A percentile compares a stretch with the other conserved stretches of the same genome.
Conservation (phyloP, 1,140 invertebrate species). For the Rhyzopertha dominica region DNA sequence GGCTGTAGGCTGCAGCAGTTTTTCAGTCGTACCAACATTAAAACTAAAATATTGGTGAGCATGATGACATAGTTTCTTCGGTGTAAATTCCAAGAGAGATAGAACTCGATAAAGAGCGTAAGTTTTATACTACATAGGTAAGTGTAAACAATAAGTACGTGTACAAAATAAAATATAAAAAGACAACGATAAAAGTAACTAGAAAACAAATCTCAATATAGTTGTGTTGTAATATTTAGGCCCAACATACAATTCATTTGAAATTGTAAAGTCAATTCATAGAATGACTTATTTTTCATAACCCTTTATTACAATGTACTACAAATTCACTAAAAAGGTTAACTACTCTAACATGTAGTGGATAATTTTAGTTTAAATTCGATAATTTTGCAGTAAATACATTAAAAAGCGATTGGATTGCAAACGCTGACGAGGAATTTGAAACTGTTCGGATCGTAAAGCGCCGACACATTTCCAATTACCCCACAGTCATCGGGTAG, state of each 20-base stretch:
- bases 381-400: constrained; percentile 32
- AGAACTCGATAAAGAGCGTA: constrained; percentile 5
- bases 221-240: constrained; percentile 20
- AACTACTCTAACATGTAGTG: constrained; percentile 34
- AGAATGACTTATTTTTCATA: constrained; percentile 25
- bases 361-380: constrained; percentile 33
- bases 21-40: neutral
- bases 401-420: constrained; percentile 20
- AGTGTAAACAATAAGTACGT: constrained; percentile 3
- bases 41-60: constrained; percentile 2
- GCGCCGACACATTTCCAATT: neutral
- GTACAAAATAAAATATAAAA: constrained; percentile 1
- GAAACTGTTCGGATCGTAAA: too few relatives aligned
- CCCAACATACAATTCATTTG: constrained; percentile 14
- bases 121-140: constrained; percentile 8
- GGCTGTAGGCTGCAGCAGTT: too few relatives aligned
- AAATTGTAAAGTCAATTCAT: constrained; percentile 28
- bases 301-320: constrained; percentile 23
- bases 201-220: constrained; percentile 14
- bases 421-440: neutral
- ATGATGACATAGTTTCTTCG: neutral
- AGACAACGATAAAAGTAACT: constrained; percentile 7
- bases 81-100: constrained; percentile 3
- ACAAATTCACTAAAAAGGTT: constrained; percentile 35
- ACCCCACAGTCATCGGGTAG: neutral